A percentile compares a stretch with the other conserved stretches of the same genome.
Evolutionary conservation across 2,113 vertebrate species (phyloP).

Genomic region (Dolichotis patagonum): DNA sequence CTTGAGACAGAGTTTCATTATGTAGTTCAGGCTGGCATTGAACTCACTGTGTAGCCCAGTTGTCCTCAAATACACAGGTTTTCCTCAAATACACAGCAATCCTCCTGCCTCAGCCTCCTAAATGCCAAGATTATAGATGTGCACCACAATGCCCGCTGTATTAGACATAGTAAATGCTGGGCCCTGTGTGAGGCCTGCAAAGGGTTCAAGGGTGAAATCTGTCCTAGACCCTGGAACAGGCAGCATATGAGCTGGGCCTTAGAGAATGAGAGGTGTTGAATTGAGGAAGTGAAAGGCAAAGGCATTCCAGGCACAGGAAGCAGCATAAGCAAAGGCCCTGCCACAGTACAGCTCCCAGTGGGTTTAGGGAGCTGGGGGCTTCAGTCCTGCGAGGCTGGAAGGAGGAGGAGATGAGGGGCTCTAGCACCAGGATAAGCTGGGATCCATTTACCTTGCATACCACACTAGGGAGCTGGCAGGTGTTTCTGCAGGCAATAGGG

Average conservation of each 20-base stretch:
- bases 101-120: neutral
- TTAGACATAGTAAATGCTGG: neutral
- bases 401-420: neutral
- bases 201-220: conserved; percentile 8
- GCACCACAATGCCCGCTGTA: neutral
- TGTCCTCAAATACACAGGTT: neutral
- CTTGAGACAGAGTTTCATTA: neutral
- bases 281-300: neutral
- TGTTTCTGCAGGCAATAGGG: neutral
- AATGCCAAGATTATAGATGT: neutral
- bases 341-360: neutral
- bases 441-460: neutral
- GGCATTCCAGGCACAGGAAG: neutral
- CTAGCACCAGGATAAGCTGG: neutral
- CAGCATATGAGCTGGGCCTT: neutral
- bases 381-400: neutral
- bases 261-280: neutral
- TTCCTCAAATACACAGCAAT: neutral
- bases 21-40: neutral
- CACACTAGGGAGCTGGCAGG: neutral
- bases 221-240: neutral
- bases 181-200: neutral
- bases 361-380: neutral
- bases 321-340: neutral
- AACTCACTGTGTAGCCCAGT: neutral